Evolutionary conservation across 2,888 invertebrate species (phyloP), one percentile per base, ranked within the genome.

Genomic region (Catocala sponsa): DNA sequence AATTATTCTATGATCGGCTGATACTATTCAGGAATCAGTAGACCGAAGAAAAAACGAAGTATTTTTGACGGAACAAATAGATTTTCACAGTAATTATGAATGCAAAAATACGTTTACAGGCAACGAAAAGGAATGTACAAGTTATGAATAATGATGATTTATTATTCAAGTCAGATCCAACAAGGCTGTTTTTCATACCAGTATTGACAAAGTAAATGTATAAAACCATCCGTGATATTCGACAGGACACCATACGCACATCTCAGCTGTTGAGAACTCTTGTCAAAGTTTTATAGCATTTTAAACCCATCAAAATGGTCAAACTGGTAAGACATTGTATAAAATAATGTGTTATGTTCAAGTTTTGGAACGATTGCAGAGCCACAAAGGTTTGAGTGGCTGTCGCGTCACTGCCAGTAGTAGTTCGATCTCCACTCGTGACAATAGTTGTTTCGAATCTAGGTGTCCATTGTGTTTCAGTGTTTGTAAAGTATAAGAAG

Each of bases 101-200:
- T 62, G 55, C 48, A 57, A 56, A 61, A 57, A 66, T 63, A 63
- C 44, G 25, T 42, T 65, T 15, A 50, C 25, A 47, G n/a, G 38
- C 59, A 53, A 46, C 42, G 38, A 54, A 32, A 32, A 67, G 44
- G 47, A 50, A 65, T 66, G 52, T 65, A 33, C 46, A n/a, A 59
- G 46, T 64, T 38, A 58, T 65, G 43, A 64, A 63, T 51, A 33
- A 46, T 44, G 41, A 49, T 54, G 11, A 46, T 65, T 79, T 76
- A 70, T 57, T 80, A 89, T 89, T 86, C 88, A 15, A 67, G 68
- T 73, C 88, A 85, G 72, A 83, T 68, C 49, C 59, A 60, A 53
- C 80, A 75, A 84, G 79, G 82, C 68, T 76, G 72, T 87, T 85
- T 83, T 81, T 80, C 83, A 86, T 71, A 70, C 65, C 63, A 67